phyloP scores from a whole-genome alignment of 1,140 invertebrate genomes.

The Pantala flavescens region DNA sequence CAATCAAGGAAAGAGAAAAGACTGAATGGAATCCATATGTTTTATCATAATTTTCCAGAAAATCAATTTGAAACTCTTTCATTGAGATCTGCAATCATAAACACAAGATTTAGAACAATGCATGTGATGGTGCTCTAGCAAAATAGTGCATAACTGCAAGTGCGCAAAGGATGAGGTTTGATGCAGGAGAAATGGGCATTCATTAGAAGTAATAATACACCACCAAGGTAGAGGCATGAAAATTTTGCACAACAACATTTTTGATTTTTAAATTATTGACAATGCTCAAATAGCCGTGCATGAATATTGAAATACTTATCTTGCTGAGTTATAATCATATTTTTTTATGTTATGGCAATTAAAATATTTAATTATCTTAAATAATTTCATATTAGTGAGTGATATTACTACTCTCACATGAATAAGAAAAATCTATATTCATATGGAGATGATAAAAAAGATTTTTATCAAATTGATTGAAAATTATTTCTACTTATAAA shows the following conservation, averaged over 20 bases:
- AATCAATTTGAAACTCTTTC: not conserved
- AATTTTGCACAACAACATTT: not conserved
- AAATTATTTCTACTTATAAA: no score
- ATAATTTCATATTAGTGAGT: no score
- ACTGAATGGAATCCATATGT: no score
- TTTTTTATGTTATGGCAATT: no score
- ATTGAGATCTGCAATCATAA: not conserved
- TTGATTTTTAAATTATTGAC: not conserved
- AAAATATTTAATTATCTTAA: no score
- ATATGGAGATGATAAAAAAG: no score
- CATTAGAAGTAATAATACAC: not conserved
- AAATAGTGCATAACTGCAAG: not conserved
- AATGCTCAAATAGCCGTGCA: not conserved
- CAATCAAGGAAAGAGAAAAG: not conserved
- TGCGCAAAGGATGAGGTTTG: not conserved
- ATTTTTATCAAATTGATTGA: no score
- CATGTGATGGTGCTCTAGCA: constrained; percentile 4
- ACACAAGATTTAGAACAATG: not conserved
- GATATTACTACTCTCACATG: no score
- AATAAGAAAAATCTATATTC: no score
- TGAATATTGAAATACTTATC: not conserved
- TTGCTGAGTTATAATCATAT: no score
- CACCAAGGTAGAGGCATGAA: not conserved
- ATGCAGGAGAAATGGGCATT: not conserved
- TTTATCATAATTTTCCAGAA: not conserved